Evolutionary conservation across 2,888 invertebrate genomes (phyloP), one percentile per base, ranked within the genome.

Genomic region (Abrostola tripartita): DNA sequence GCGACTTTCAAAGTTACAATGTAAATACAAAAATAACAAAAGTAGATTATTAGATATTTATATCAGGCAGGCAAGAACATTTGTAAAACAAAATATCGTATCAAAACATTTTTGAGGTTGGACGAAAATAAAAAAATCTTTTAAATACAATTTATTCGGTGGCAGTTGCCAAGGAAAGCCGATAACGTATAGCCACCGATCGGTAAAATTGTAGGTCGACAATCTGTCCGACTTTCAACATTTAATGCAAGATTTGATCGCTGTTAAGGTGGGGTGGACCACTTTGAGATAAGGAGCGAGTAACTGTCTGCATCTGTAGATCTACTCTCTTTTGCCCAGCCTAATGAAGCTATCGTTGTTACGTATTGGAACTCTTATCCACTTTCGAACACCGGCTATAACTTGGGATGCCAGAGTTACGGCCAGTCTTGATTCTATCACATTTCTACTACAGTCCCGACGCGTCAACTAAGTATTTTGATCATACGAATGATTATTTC

Each of bases 141-240:
- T 68, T 57, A 38, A 69, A 71, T 55, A 59, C 58, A 73, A 79
- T 78, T 80, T 79, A 79, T 76, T 59, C 6, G 51, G 52, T 60
- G 66, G 58, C 59, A 57, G 67, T 73, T 81, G 76, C 78, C 81
- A 79, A 81, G 74, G 78, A 63, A 77, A 70, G 69, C 55, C 55
- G 70, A 76, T 79, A 78, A 78, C 65, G 54, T 75, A 70, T 41
- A 65, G 71, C 78, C 71, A 75, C 74, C 56, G 67, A 81, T 78
- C 74, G 59, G 62, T 64, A 75, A 75, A 70, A 71, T 81, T 80
- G 76, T 82, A 70, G 83, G 81, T 75, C 79, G 74, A 73, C 74
- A 65, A 69, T 72, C 65, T 64, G 77, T 72, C 74, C 69, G 71
- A 74, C 75, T 77, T 79, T 79, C 73, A 78, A 79, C 72, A 76